Evolutionary conservation across 2,888 invertebrate genomes (phyloP).

Genomic region (Cryptophagus acutangulus): DNA sequence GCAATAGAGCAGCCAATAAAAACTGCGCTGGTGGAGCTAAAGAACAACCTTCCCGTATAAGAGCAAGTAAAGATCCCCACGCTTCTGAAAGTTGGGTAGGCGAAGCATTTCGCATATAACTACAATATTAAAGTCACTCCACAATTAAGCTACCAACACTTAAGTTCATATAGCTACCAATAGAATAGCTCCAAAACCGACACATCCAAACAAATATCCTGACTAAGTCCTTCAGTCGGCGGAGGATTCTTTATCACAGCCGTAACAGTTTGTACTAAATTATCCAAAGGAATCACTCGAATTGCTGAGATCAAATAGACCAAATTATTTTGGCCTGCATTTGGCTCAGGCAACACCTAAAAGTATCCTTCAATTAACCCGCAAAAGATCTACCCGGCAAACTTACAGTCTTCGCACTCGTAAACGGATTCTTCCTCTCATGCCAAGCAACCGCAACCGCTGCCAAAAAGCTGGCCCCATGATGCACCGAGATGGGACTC

Average conservation of each 20-base stretch:
- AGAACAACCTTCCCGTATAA: constrained; percentile 69
- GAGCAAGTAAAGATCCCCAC: constrained; percentile 69
- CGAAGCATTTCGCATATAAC: constrained; percentile 63
- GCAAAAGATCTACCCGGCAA: constrained; percentile 3
- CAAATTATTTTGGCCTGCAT: constrained; percentile 65
- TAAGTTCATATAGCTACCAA: constrained; percentile 44
- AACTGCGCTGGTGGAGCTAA: constrained; percentile 74
- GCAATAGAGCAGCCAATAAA: constrained; percentile 69
- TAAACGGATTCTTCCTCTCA: constrained; percentile 56
- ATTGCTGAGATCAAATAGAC: constrained; percentile 76
- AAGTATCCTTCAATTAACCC: too few species aligned
- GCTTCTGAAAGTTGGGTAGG: constrained; percentile 69
- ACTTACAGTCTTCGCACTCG: constrained; percentile 48
- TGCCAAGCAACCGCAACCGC: constrained; percentile 85
- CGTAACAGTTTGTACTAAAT: constrained; percentile 74
- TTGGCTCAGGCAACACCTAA: constrained; percentile 59
- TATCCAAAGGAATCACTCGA: constrained; percentile 78
- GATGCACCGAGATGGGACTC: constrained; percentile 78
- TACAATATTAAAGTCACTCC: constrained; percentile 24
- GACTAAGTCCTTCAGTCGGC: constrained; percentile 55
- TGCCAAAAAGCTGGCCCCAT: constrained; percentile 74
- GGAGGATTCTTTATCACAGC: constrained; percentile 77
- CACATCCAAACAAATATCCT: constrained; percentile 65
- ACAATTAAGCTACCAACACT: background rate
- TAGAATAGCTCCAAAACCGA: constrained; percentile 78